phyloP scores from a whole-genome alignment of 1,140 invertebrate species.

The Trachelipus rathkii region DNA sequence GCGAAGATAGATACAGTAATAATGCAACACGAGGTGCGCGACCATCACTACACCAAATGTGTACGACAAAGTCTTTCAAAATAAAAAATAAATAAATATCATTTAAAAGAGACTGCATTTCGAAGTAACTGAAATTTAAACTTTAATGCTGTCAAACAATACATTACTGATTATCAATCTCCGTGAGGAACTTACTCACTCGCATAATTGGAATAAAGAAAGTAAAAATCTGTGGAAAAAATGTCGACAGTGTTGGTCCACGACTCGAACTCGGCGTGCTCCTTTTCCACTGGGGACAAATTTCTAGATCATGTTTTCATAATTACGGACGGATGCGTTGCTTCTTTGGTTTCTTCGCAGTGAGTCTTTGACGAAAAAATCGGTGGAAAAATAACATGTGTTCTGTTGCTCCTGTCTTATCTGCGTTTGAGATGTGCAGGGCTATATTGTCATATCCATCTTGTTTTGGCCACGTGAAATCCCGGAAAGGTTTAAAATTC shows the following conservation, averaged over 20 bases:
- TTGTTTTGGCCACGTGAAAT: no score
- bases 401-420: conserved; percentile 72
- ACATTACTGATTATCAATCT: no score
- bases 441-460: conserved; percentile 69
- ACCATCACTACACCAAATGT: no score
- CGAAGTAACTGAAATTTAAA: no score
- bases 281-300: conserved; percentile 71
- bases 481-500: no score
- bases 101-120: no score
- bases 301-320: conserved; percentile 60
- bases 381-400: conserved; percentile 92
- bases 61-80: no score
- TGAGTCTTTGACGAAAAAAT: conserved; percentile 96
- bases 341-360: conserved; percentile 63
- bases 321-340: conserved; percentile 39
- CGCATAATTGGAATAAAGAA: conserved; percentile 94
- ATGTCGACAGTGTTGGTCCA: conserved; percentile 96
- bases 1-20: no score
- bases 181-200: conserved; percentile 56
- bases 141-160: no score
- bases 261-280: conserved; percentile 82
- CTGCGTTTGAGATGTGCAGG: conserved; percentile 64
- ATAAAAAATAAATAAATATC: no score
- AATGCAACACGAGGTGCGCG: no score
- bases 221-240: conserved; percentile 94